Conservation (phyloP, 1,140 invertebrate species). For the Drosophila obscura region DNA sequence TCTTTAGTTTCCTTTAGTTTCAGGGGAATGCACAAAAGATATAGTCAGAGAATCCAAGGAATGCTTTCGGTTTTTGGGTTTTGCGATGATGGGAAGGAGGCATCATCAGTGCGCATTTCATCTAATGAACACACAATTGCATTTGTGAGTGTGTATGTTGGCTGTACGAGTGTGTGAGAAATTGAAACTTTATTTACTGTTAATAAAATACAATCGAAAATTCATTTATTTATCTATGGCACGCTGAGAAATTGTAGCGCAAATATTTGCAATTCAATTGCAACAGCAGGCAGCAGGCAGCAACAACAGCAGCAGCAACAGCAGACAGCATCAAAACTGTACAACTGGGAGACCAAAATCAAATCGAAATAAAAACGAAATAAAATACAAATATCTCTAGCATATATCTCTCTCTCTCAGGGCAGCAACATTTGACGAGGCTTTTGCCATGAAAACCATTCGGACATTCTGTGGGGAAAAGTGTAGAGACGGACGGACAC, state of each 20-base stretch:
- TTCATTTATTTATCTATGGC: conserved; percentile 62
- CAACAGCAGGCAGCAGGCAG: conserved; percentile 38
- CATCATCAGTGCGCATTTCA: conserved; percentile 1
- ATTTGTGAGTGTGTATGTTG: background rate
- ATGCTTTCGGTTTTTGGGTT: background rate
- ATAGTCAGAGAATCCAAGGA: background rate
- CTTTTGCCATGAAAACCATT: conserved; percentile 66
- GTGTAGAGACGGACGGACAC: conserved; percentile 9
- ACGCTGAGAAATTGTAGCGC: conserved; percentile 56
- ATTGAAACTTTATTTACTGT: conserved; percentile 65
- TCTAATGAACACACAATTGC: conserved; percentile 34
- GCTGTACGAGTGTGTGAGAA: conserved; percentile 55
- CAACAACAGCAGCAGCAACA: conserved; percentile 16
- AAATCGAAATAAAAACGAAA: conserved; percentile 57
- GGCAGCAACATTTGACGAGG: conserved; percentile 6
- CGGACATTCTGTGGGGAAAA: conserved; percentile 38
- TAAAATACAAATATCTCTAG: conserved; percentile 53
- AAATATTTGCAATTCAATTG: conserved; percentile 81
- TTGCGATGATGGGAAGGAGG: background rate
- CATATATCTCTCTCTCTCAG: conserved; percentile 14
- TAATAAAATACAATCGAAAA: conserved; percentile 69
- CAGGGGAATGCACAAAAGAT: conserved; percentile 2
- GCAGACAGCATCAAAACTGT: conserved; percentile 7
- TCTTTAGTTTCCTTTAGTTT: conserved; percentile 11
- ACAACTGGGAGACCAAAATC: conserved; percentile 20